Percentiles rank a stretch among this genome's conserved stretches.
Evolutionary conservation across 2,113 vertebrate genomes (phyloP).

Genomic region (Pluvianellus socialis): DNA sequence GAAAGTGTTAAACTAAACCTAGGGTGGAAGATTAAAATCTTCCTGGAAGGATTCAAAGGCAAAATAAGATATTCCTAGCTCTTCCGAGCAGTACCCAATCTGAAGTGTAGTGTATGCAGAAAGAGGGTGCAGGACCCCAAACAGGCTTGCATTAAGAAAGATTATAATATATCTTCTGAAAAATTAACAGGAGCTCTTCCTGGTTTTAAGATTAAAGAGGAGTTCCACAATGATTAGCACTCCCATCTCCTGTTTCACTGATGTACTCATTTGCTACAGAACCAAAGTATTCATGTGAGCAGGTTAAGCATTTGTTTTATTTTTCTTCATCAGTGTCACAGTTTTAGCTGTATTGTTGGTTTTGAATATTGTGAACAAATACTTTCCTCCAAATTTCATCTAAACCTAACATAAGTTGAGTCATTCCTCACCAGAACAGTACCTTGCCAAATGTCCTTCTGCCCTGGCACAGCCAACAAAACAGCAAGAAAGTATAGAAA

Average conservation of each 20-base stretch:
- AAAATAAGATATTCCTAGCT: neutral
- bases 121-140: neutral
- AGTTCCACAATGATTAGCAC: neutral
- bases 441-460: neutral
- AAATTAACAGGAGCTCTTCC: neutral
- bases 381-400: neutral
- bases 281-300: neutral
- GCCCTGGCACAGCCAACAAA: neutral
- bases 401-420: neutral
- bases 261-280: neutral
- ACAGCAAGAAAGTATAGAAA: neutral
- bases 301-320: neutral
- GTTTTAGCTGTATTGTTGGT: neutral
- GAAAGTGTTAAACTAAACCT: neutral
- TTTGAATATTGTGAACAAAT: neutral
- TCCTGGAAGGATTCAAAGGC: neutral
- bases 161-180: neutral
- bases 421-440: neutral
- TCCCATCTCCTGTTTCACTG: neutral
- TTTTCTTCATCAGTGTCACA: neutral
- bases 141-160: neutral
- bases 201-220: neutral
- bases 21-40: neutral
- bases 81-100: neutral
- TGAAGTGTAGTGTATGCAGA: neutral